Evolutionary conservation across 2,113 vertebrate species (phyloP).

Genomic region (Agelaius phoeniceus): DNA sequence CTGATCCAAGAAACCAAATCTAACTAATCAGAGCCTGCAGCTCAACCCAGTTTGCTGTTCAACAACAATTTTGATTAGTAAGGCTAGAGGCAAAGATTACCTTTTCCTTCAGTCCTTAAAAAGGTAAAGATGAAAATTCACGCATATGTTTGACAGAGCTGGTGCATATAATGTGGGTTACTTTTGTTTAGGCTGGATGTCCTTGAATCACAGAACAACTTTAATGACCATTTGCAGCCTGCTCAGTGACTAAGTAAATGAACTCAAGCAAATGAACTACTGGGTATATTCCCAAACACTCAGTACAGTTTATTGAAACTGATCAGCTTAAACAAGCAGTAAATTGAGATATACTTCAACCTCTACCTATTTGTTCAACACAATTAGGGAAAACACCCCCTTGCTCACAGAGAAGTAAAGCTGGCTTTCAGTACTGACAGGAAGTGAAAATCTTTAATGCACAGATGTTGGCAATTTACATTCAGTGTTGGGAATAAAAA

Average conservation of each 20-base stretch:
- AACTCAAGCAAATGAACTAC: neutral
- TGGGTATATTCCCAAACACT: slow-evolving; percentile 60
- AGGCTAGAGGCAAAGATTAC: neutral
- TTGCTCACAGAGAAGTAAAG: slow-evolving; percentile 51
- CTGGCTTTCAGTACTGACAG: slow-evolving; percentile 7
- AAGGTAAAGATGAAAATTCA: neutral
- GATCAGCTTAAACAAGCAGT: slow-evolving; percentile 75
- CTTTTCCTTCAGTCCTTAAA: neutral
- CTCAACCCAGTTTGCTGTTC: neutral
- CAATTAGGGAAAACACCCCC: slow-evolving; percentile 77
- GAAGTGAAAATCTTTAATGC: neutral
- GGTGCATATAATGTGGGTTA: neutral
- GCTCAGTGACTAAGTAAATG: slow-evolving; percentile 36
- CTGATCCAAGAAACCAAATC: neutral
- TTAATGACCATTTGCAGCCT: slow-evolving; percentile 4
- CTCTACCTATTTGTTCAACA: slow-evolving; percentile 44
- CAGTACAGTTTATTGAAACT: slow-evolving; percentile 69
- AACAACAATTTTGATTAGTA: neutral
- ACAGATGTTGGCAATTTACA: neutral
- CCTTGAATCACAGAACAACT: neutral
- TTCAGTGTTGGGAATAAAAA: neutral
- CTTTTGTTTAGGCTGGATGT: neutral
- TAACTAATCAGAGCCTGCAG: neutral
- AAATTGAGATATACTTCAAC: slow-evolving; percentile 79
- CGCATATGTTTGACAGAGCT: neutral